Evolutionary conservation across 2,888 invertebrate genomes (phyloP), one percentile per base, ranked within the genome.

Genomic region (Dryobota labecula): DNA sequence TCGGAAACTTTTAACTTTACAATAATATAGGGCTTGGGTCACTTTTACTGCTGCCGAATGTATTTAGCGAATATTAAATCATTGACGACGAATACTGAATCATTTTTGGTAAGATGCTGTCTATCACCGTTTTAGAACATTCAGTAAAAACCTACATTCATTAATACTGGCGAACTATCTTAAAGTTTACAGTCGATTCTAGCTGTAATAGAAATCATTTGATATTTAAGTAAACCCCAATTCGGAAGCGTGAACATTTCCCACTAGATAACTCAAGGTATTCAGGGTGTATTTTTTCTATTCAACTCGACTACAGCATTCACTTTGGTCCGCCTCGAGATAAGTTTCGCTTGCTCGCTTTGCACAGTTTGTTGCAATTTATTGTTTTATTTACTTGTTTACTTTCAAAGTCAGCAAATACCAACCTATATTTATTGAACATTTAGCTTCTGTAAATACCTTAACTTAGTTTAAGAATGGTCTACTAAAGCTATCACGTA

Each of bases 271-370:
- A 68, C 51, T 73, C 47, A 49, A 60, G 53, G 62, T 73, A 58
- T 27, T 53, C 36, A 49, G 61, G 24, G 43, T 45, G 63, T 73
- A 76, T 75, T 76, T 60, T 54, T 76, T 61, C 54, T 49, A 47
- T 47, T 64, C 47, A 64, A 60, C 43, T 53, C 20, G 36, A 63
- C 60, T 74, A 20, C 58, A 53, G 24, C 27, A 27, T 57, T 62
- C 20, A 56, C 60, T 61, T 74, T 70, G 30, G 45, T 60, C 30
- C 43, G 61, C 43, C 60, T 45, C 49, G 33, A 56, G 27, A 47
- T 47, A 56, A 56, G 49, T 76, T 58, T 45, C 56, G n/a, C n/a
- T 41, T 20, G 54, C n/a, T 33, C 20, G 5, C 41, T 65, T 58
- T 66, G 57, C 45, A 54, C 36, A 13, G 24, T 36, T 57, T 20